Base-by-base conservation (phyloP, 1,140 invertebrate genomes). In the Elysia chlorotica region DNA sequence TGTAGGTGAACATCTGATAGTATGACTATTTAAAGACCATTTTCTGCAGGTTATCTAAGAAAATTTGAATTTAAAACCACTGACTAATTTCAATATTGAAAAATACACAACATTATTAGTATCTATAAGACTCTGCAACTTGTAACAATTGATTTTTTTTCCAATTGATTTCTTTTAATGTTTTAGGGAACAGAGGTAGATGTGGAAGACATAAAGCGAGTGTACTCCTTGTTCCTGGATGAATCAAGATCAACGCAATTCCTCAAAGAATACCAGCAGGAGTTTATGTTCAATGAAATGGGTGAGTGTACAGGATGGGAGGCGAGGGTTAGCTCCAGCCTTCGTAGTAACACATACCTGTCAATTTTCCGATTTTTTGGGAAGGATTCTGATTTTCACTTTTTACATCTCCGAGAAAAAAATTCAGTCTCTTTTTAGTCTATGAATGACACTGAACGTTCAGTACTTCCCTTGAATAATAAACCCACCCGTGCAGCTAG, bases 221-320 rank as follows among this genome's bases (percentile, higher is more conserved):
- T 97, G 0, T 99, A 99, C 87, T 92, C 93, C 0, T 82, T 99
- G 41, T 99, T 99, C 85, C 88, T 97, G 63, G 98, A 99, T 87
- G 96, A 98, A 89, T 92, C 92, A 72, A 90, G 98, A 69, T 98
- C 96, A 0, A 92, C 93, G 65, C 94, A 97, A 85, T 98, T 95
- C 87, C 89, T 99, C 0, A 95, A 96, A 84, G 96, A 98, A 87
- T 97, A 98, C 86, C 95, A 98, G 83, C 92, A 96, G 82, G 93
- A 97, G 84, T 99, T 97, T 84, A 94, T 99, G 92, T 98, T 96
- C 84, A 93, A 89, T 81, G 84, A 87, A 65, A 63, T 77, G 33
- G 61, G 75, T 76, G 57, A 73, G 75, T 76, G 36, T 31, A n/a
- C n/a, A n/a, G n/a, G n/a, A n/a, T n/a, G n/a, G n/a, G n/a, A n/a